A percentile compares a stretch with the other conserved stretches of the same genome.
Evolutionary conservation across 2,797 vertebrate genomes (phyloP).

Genomic region (Sebastes taczanowskii): DNA sequence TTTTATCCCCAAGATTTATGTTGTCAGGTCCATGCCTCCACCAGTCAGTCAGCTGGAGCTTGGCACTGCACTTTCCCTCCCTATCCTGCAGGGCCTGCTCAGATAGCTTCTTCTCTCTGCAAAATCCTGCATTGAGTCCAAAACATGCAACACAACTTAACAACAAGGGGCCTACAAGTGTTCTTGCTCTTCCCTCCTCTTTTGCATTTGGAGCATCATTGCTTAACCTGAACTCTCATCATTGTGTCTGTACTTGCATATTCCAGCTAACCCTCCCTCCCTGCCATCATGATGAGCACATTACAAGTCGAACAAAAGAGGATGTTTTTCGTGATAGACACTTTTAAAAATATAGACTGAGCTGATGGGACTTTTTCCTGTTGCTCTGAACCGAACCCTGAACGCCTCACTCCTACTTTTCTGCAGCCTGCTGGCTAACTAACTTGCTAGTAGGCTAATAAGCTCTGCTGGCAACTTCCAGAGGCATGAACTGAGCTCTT

Average conservation of each 20-base stretch:
- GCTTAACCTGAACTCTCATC: neutral
- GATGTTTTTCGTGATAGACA: accelerated
- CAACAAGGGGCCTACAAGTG: neutral
- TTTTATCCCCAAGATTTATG: slow-evolving; percentile 40
- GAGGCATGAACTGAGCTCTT: neutral
- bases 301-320: neutral
- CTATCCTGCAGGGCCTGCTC: slow-evolving; percentile 24
- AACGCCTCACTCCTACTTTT: slow-evolving; percentile 18
- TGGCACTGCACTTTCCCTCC: slow-evolving; percentile 10
- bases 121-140: neutral
- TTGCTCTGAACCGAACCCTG: neutral
- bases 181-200: neutral
- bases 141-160: neutral
- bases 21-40: slow-evolving; percentile 7
- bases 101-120: neutral
- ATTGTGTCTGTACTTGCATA: neutral
- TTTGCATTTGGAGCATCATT: neutral
- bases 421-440: slow-evolving; percentile 48
- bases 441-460: slow-evolving; percentile 60
- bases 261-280: neutral
- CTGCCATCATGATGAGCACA: neutral
- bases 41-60: slow-evolving; percentile 41
- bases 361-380: neutral
- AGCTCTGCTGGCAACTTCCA: slow-evolving; percentile 47
- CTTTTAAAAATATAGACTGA: too few species aligned